Evolutionary conservation across 2,797 vertebrate genomes (phyloP), one percentile per base, ranked within the genome.

Genomic region (Rhabdophis nuchalis): DNA sequence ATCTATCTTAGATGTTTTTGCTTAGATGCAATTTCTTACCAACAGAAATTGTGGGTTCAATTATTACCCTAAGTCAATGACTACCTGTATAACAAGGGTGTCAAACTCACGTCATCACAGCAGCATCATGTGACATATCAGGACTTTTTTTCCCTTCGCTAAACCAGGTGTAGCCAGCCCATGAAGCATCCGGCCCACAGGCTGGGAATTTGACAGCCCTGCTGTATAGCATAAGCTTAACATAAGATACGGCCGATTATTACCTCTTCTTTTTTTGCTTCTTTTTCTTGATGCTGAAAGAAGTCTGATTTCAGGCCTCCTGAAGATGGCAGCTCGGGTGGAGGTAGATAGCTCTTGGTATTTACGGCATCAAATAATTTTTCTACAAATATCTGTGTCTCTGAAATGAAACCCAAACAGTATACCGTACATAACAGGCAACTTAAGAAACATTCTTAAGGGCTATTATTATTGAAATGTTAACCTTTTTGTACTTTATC

Each of bases 311-410:
- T 99, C 95, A 97, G 94, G 93, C 96, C 96, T 95, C 97, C 97
- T 92, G 98, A 96, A 0, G 98, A 97, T 72, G 97, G 97, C 86
- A 98, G 98, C 92, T 99, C 99, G 77, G 97, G 97, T 93, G 98
- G 98, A 96, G 99, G 99, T 98, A 99, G 98, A 95, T 99, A 99
- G 97, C 98, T 98, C 97, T 99, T 99, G 95, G 98, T 98, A 97
- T 98, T 98, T 97, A 99, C 97, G 95, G 99, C 99, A 98, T 99
- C 99, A 97, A 99, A 99, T 96, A 99, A 98, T 97, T 98, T 99
- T 97, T 99, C 99, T 95, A 99, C 99, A 98, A 99, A 99, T 93
- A 96, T 98, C 95, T 99, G 99, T 5, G 99, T 99, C 95, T 99
- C 99, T 99, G 97, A 89, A 97, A 96, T 32, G 12, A 29, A 53